These are phyloP conservation scores for Drosophila ambigua DNA, from an alignment of 1,140 invertebrate species.

Conservation along the genomic window DNA sequence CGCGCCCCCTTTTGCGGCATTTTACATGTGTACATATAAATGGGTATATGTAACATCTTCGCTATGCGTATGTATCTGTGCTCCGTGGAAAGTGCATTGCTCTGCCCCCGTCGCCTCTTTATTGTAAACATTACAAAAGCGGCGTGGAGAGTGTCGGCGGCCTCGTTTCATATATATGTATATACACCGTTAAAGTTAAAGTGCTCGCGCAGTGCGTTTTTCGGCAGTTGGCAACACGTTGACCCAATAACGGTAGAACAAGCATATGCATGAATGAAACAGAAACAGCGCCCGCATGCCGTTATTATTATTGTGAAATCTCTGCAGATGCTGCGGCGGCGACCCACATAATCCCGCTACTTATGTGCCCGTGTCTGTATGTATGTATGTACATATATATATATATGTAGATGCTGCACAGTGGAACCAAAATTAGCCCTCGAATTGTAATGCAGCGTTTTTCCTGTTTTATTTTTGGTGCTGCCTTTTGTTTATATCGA, in stretches of 20 bases:
- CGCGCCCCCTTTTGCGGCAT: conserved; percentile 71
- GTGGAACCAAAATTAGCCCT: conserved; percentile 24
- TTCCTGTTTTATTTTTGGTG: conserved; percentile 52
- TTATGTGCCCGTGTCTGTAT: neutral
- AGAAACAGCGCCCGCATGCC: conserved; percentile 49
- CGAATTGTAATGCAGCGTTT: conserved; percentile 22
- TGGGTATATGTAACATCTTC: conserved; percentile 39
- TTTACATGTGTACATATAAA: conserved; percentile 29
- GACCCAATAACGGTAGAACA: conserved; percentile 70
- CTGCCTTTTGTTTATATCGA: conserved; percentile 53
- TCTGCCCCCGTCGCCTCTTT: conserved; percentile 40
- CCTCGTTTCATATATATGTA: conserved; percentile 60
- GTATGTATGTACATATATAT: too few relatives aligned
- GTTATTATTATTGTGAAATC: conserved; percentile 62
- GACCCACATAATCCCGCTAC: conserved; percentile 56
- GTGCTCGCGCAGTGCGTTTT: conserved; percentile 54
- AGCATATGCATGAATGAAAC: conserved; percentile 60
- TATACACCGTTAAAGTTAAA: conserved; percentile 54
- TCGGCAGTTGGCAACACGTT: conserved; percentile 68
- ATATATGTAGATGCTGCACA: conserved; percentile 1
- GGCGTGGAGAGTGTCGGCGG: conserved; percentile 62
- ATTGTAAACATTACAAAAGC: conserved; percentile 75
- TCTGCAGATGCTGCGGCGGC: conserved; percentile 54
- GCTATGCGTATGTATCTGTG: conserved; percentile 25
- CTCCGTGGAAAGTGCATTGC: conserved; percentile 68